These are phyloP conservation scores for Siderastrea radians DNA, from an alignment of 92 coral and sea anemone species.

Conservation along the genomic window DNA sequence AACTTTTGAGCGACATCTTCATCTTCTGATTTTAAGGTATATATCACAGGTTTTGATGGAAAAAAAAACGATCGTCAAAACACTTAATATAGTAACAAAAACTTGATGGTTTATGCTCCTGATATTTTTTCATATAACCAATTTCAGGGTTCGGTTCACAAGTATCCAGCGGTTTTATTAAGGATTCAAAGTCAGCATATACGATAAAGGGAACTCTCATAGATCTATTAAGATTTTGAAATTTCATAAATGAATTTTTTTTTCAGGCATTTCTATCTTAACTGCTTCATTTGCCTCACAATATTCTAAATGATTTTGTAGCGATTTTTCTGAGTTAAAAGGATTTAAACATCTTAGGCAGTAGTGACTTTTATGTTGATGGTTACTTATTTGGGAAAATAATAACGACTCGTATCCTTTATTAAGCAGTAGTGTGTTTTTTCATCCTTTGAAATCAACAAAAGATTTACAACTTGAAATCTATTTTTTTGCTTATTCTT, in stretches of 20 bases:
- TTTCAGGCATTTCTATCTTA: background rate
- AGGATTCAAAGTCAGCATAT: conserved; percentile 43
- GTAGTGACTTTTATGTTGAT: background rate
- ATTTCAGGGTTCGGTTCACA: conserved; percentile 1
- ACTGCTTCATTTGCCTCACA: background rate
- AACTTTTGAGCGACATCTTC: background rate
- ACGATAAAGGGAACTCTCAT: conserved; percentile 35
- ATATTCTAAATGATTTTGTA: background rate
- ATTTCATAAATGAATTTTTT: background rate
- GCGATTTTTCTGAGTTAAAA: background rate
- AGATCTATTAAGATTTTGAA: background rate
- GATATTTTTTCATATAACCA: conserved; percentile 2
- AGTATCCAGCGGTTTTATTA: background rate
- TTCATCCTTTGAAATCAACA: background rate
- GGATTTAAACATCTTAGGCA: background rate
- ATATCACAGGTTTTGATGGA: background rate
- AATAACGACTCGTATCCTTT: background rate
- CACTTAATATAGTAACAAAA: conserved; percentile 28
- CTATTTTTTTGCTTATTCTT: conserved; percentile 1
- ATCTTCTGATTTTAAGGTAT: conserved; percentile 15
- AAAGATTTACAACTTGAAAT: background rate
- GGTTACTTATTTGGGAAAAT: background rate
- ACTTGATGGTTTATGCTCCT: conserved; percentile 43
- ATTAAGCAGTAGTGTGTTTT: conserved; percentile 8
- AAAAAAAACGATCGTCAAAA: background rate